Evolutionary conservation across 2,113 vertebrate genomes (phyloP), one percentile per base, ranked within the genome.

Genomic region (Gadus macrocephalus): DNA sequence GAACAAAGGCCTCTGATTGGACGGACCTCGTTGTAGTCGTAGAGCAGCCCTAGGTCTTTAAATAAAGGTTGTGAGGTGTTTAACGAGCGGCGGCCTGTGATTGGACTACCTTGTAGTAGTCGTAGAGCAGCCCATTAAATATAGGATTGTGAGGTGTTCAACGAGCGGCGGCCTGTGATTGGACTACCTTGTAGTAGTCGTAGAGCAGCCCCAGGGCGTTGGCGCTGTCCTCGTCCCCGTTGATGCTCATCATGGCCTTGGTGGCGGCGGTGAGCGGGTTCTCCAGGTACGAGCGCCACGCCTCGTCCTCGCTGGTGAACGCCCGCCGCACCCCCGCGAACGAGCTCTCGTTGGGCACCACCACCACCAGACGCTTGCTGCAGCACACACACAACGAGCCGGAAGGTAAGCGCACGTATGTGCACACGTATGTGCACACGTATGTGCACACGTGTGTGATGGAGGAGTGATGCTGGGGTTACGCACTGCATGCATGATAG

Each of bases 211-310:
- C 95, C 1, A 99, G 92, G 71, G 97, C 97, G 7, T 96, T 96
- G 70, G 95, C 96, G 42, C 96, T 98, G 91, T 99, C 97, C 86
- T 99, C 97, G 3, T 99, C 97, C 35, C 97, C 97, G 53, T 98
- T 99, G 82, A 99, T 98, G 90, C 96, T 99, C 97, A 99, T 99
- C 97, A 99, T 99, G 15, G 97, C 97, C 85, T 99, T 98, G 87
- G 97, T 99, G 78, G 96, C 97, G 0, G 97, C 97, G 0, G 97
- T 99, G 83, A 99, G 90, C 8, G 97, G 97, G 80, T 99, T 99
- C 91, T 99, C 96, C 92, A 99, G 83, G 78, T 99, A 99, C 0
- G 96, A 95, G 81, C 95, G 93, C 97, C 97, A 99, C 67, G 97
- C 97, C 88, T 99, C 97, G 89, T 99, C 97, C 86, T 99, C 97